Conservation (phyloP, 2,888 invertebrate genomes). For the Mylabris sibirica region DNA sequence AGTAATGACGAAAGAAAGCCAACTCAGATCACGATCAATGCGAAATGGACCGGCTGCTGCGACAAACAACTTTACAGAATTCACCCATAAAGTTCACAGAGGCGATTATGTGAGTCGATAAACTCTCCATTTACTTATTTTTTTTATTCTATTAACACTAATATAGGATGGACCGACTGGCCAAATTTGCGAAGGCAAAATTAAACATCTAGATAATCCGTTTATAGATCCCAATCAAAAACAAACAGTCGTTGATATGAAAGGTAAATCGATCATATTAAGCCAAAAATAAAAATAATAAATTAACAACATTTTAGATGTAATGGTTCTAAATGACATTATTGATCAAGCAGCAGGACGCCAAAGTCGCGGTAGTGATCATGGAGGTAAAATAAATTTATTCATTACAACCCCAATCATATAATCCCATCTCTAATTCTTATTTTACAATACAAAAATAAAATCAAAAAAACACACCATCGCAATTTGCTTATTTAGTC, state of each 20-base stretch:
- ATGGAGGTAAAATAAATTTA: slow-evolving; percentile 74
- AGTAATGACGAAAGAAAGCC: slow-evolving; percentile 85
- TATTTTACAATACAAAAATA: slow-evolving; percentile 23
- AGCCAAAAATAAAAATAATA: slow-evolving; percentile 13
- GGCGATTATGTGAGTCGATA: slow-evolving; percentile 72
- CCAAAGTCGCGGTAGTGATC: slow-evolving; percentile 85
- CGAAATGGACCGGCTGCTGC: slow-evolving; percentile 69
- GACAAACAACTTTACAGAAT: slow-evolving; percentile 68
- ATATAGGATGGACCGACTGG: slow-evolving; percentile 81
- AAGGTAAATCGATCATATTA: slow-evolving; percentile 57
- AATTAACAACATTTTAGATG: slow-evolving; percentile 71
- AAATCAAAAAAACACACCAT: slow-evolving; percentile 56
- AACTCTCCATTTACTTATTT: not conserved
- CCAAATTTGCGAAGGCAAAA: slow-evolving; percentile 81
- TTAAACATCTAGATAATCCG: slow-evolving; percentile 89
- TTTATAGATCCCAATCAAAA: slow-evolving; percentile 85
- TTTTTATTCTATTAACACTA: not conserved
- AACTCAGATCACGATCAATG: slow-evolving; percentile 77
- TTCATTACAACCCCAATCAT: slow-evolving; percentile 35
- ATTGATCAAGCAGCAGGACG: slow-evolving; percentile 94
- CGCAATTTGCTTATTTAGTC: slow-evolving; percentile 58
- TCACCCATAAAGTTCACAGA: slow-evolving; percentile 71
- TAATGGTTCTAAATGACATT: slow-evolving; percentile 96
- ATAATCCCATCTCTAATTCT: slow-evolving; percentile 24
- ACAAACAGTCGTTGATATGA: slow-evolving; percentile 92